phyloP scores from a whole-genome alignment of 1,140 invertebrate species.

The Octopus sinensis region DNA sequence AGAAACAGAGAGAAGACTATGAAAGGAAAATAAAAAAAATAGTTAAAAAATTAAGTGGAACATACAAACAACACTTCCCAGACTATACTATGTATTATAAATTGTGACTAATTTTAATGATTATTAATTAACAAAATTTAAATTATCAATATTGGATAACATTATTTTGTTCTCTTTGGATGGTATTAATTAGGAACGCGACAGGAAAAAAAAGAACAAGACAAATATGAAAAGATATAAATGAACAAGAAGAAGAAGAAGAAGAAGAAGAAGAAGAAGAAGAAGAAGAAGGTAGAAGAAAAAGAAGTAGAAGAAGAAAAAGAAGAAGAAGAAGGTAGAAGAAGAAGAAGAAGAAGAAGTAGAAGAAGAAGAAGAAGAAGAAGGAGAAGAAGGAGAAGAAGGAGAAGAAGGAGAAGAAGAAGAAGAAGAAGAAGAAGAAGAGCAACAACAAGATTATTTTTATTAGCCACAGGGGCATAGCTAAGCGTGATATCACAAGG shows the following conservation, averaged over 20 bases:
- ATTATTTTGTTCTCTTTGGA: conserved; percentile 36
- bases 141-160: conserved; percentile 29
- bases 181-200: conserved; percentile 29
- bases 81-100: conserved; percentile 27
- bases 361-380: conserved; percentile 13
- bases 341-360: conserved; percentile 15
- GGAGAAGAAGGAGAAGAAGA: not conserved
- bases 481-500: no score
- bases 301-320: not conserved
- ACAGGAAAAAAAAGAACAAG: conserved; percentile 26
- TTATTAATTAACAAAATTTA: conserved; percentile 34
- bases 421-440: not conserved
- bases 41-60: no score
- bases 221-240: conserved; percentile 1
- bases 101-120: conserved; percentile 36
- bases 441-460: conserved; percentile 5
- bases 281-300: not conserved
- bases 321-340: not conserved
- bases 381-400: not conserved
- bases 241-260: conserved; percentile 7
- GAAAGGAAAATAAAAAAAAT: no score
- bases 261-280: conserved; percentile 13
- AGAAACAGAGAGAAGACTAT: no score
- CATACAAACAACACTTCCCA: conserved; percentile 22
- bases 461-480: no score